Evolutionary conservation across 2,797 vertebrate genomes (phyloP), one percentile per base, ranked within the genome.

Genomic region (Crocidura indochinensis): DNA sequence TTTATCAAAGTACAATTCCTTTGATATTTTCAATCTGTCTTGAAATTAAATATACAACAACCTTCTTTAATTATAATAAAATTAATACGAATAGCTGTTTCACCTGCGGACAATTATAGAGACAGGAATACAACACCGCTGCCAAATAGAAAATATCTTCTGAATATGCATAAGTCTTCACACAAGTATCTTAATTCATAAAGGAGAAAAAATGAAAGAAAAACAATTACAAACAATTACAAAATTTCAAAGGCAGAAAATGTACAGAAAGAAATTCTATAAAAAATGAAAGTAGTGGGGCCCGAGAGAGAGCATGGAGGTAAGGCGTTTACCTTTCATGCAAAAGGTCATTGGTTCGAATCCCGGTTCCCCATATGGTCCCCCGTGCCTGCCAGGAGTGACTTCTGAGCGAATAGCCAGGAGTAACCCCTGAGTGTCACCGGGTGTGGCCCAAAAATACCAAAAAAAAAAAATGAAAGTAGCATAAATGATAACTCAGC

Each of bases 81-180:
- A 83, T 46, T 79, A 82, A 27, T 62, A 53, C 62, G 82, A 91
- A 77, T 19, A 91, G 87, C 53, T 90, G 72, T 84, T 91, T 96
- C 88, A 98, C 99, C 98, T 98, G 96, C 22, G 96, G 53, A 95
- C 96, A 96, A 20, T 82, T 94, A 95, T 98, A 99, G 85, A 98
- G 92, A 81, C 95, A 98, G 82, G 96, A 97, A 97, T 98, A 97
- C 29, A 99, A 93, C 20, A 96, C 98, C 60, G 98, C 97, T 47
- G 98, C 98, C 97, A 99, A 94, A 84, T 71, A 69, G 22, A 95
- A 94, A 91, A 99, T 96, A 84, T 98, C 98, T 84, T 98, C 97
- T 79, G 97, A 97, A 97, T 96, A 95, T 19, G 95, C 97, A 71
- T 19, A 84, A 9, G 29, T 51, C 93, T 97, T 98, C 88, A 95